phyloP scores from a whole-genome alignment of 2,797 vertebrate species.

The Mus spretus region DNA sequence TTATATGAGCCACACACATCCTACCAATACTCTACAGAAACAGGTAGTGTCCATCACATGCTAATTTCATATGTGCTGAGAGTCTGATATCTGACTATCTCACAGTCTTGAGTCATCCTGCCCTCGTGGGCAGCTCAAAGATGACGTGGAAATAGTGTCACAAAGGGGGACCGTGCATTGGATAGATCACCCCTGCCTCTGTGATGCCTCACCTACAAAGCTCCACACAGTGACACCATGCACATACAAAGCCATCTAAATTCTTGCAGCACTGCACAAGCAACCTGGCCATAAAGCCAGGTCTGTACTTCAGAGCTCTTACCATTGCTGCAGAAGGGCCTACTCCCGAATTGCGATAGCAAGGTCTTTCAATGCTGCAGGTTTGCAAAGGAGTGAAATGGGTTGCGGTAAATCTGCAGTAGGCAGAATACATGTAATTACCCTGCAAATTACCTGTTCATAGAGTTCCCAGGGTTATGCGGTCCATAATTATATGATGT shows the following conservation, averaged over 20 bases:
- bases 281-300: background rate
- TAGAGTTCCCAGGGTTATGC: background rate
- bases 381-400: background rate
- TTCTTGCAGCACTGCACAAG: background rate
- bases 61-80: background rate
- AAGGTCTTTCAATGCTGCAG: background rate
- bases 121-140: background rate
- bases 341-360: background rate
- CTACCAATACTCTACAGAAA: background rate
- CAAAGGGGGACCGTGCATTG: background rate
- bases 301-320: background rate
- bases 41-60: no score
- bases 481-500: background rate
- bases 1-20: background rate
- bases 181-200: background rate
- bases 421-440: background rate
- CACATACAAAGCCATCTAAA: background rate
- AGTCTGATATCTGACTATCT: background rate
- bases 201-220: background rate
- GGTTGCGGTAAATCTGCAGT: background rate
- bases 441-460: slow-evolving; percentile 7
- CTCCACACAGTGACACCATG: background rate
- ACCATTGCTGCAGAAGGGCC: background rate
- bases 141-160: background rate
- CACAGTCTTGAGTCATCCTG: background rate